Conservation (phyloP, 2,888 invertebrate species). For the Cheilosia vulpina region DNA sequence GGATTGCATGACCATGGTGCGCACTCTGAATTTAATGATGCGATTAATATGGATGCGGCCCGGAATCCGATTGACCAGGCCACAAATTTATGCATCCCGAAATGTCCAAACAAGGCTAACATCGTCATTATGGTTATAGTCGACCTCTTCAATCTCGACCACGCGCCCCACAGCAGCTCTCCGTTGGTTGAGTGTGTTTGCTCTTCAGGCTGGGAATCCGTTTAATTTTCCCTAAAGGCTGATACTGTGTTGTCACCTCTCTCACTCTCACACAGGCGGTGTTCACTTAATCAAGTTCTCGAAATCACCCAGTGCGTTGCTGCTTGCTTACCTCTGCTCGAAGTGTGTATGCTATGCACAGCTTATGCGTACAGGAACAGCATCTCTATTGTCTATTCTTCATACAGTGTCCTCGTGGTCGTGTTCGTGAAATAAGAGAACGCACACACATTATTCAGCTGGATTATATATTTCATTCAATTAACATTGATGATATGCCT, state of each 20-base stretch:
- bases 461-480: conserved; percentile 50
- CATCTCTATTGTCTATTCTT: neutral
- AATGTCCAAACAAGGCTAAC: conserved; percentile 54
- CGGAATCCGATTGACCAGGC: conserved; percentile 13
- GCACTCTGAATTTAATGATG: conserved; percentile 61
- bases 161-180: neutral
- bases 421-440: conserved; percentile 45
- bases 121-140: conserved; percentile 36
- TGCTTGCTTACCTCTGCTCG: conserved; percentile 30
- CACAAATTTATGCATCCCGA: conserved; percentile 36
- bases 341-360: neutral
- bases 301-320: conserved; percentile 52
- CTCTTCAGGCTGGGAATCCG: conserved; percentile 3
- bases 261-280: conserved; percentile 15
- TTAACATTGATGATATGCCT: conserved; percentile 69
- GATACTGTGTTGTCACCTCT: conserved; percentile 30
- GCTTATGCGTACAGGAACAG: conserved; percentile 2
- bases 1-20: neutral
- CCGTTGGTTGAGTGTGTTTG: conserved; percentile 24
- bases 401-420: conserved; percentile 9
- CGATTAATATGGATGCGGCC: conserved; percentile 63
- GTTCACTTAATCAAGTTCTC: conserved; percentile 65
- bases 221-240: conserved; percentile 32
- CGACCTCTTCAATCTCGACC: conserved; percentile 8
- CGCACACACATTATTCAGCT: conserved; percentile 21